Conservation (phyloP, 2,113 vertebrate species). For the Tor tambroides region DNA sequence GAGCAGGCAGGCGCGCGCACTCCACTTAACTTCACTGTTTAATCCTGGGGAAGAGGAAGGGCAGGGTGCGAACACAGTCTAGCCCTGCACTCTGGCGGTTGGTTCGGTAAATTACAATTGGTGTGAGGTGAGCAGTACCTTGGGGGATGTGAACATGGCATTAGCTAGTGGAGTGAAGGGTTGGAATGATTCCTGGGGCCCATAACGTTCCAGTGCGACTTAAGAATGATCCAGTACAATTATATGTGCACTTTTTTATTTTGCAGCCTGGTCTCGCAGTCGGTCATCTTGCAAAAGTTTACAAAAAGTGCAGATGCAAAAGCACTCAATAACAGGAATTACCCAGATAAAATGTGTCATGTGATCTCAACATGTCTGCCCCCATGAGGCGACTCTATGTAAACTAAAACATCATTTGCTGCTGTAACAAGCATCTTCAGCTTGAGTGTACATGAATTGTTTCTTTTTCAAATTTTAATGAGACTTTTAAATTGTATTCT, state of each 20-base stretch:
- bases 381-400: background rate
- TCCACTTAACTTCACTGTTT: conserved; percentile 74
- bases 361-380: background rate
- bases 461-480: background rate
- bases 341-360: background rate
- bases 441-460: background rate
- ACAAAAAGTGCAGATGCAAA: background rate
- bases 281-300: background rate
- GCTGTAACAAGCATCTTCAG: background rate
- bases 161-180: background rate
- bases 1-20: conserved; percentile 63
- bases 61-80: conserved; percentile 12
- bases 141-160: background rate
- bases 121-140: background rate
- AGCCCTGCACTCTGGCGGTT: conserved; percentile 67
- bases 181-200: background rate
- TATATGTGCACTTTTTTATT: background rate
- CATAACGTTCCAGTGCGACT: background rate
- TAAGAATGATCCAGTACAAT: background rate
- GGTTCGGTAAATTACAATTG: background rate
- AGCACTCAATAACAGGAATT: background rate
- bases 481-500: background rate
- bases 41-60: conserved; percentile 61
- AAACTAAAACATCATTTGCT: background rate
- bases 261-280: background rate